A percentile compares a stretch with the other conserved stretches of the same genome.
These are phyloP conservation scores for Sylvilagus floridanus DNA, from an alignment of 2,797 vertebrate species.

Conservation along the genomic window DNA sequence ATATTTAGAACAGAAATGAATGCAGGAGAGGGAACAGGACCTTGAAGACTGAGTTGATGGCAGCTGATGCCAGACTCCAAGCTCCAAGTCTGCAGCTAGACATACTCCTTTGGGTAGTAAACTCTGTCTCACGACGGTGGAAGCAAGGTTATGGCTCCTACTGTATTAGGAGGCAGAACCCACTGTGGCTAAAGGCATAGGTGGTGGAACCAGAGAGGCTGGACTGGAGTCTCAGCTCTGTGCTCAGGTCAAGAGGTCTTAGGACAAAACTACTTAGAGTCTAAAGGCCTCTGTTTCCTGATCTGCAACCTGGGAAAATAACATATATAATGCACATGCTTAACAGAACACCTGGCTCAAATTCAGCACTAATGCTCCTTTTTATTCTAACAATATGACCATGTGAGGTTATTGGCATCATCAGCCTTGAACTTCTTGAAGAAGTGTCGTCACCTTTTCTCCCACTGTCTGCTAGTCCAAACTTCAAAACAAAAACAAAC, in stretches of 20 bases:
- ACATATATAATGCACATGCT: not conserved
- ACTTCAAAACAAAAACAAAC: not conserved
- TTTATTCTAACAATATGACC: not conserved
- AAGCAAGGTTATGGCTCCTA: not conserved
- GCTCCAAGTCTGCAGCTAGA: not conserved
- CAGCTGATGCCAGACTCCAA: not conserved
- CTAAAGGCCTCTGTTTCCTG: not conserved
- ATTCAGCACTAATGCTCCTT: not conserved
- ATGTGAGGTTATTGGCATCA: not conserved
- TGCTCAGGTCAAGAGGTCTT: not conserved
- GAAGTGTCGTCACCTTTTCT: not conserved
- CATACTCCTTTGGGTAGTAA: not conserved
- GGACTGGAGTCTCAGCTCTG: not conserved
- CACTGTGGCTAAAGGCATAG: not conserved
- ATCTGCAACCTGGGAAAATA: not conserved
- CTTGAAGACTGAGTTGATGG: not conserved
- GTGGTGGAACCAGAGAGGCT: not conserved
- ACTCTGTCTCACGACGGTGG: rapidly evolving
- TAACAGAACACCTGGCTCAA: not conserved
- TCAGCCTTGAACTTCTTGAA: not conserved
- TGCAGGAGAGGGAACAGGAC: not conserved
- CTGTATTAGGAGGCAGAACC: not conserved
- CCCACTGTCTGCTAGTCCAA: not conserved
- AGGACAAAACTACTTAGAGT: not conserved
- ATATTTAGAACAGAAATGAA: not conserved